Percentiles rank a stretch among this genome's conserved stretches.
phyloP scores from a whole-genome alignment of 2,113 vertebrate species.

The Rhinoptilus africanus region DNA sequence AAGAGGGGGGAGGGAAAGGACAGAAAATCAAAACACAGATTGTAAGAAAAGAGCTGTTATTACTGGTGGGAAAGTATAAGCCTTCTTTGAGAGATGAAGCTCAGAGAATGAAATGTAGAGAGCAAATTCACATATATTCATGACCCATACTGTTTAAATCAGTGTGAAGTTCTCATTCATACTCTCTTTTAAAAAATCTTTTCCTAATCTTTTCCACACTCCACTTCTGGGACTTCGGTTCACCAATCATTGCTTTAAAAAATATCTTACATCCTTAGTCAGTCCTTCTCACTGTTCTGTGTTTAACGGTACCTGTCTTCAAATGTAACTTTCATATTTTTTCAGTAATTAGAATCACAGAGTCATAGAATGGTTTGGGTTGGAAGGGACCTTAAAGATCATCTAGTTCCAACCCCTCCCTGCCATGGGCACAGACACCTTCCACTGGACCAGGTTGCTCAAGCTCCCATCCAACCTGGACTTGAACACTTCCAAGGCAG shows the following conservation, averaged over 20 bases:
- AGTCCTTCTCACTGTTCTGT: not conserved
- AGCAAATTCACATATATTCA: not conserved
- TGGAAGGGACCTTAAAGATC: not conserved
- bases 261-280: not conserved
- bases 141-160: not conserved
- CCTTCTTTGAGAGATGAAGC: not conserved
- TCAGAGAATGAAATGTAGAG: not conserved
- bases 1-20: accelerated
- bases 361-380: not conserved
- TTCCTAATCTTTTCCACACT: not conserved
- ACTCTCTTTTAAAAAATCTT: not conserved
- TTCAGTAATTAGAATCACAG: not conserved
- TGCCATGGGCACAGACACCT: not conserved
- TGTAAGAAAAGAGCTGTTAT: not conserved
- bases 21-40: not conserved
- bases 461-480: not conserved
- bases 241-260: not conserved
- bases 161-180: not conserved
- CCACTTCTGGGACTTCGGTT: not conserved
- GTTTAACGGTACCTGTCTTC: not conserved
- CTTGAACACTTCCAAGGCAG: not conserved
- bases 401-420: not conserved
- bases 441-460: not conserved
- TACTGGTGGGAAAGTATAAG: not conserved
- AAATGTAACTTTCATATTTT: not conserved